A percentile compares a stretch with the other conserved stretches of the same genome.
Conservation (phyloP, 1,140 invertebrate genomes). For the Meteorus sp. region DNA sequence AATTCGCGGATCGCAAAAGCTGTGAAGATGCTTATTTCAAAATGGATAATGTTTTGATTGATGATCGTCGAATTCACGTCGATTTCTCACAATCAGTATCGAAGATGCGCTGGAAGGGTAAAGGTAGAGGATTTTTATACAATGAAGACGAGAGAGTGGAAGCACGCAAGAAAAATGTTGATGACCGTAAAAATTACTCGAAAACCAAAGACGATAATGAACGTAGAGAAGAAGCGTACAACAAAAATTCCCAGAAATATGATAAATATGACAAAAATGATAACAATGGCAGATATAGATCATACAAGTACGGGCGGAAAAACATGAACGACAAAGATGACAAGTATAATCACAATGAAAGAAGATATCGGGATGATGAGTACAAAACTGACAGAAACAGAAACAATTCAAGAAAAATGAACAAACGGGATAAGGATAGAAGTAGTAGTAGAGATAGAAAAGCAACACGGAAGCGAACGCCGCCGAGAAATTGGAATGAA, state of each 20-base stretch:
- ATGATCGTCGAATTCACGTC: constrained; percentile 97
- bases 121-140: constrained; percentile 72
- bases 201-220: constrained; percentile 3
- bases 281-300: constrained; percentile 13
- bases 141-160: constrained; percentile 26
- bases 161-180: constrained; percentile 4
- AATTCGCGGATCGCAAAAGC: constrained; percentile 92
- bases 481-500: constrained; percentile 18
- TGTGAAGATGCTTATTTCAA: constrained; percentile 99
- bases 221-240: too few species aligned
- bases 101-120: constrained; percentile 86
- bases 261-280: constrained; percentile 7
- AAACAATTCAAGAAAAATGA: constrained; percentile 19
- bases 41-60: constrained; percentile 99
- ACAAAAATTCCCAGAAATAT: too few species aligned
- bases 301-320: too few species aligned
- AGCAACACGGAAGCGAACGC: constrained; percentile 2
- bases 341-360: not conserved
- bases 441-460: constrained; percentile 31
- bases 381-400: constrained; percentile 14
- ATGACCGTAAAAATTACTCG: not conserved
- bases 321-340: constrained; percentile 16
- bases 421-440: constrained; percentile 8
- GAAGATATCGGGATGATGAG: constrained; percentile 11
- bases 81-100: constrained; percentile 99